Conservation (phyloP, 2,888 invertebrate species). For the Polietes domitor region DNA sequence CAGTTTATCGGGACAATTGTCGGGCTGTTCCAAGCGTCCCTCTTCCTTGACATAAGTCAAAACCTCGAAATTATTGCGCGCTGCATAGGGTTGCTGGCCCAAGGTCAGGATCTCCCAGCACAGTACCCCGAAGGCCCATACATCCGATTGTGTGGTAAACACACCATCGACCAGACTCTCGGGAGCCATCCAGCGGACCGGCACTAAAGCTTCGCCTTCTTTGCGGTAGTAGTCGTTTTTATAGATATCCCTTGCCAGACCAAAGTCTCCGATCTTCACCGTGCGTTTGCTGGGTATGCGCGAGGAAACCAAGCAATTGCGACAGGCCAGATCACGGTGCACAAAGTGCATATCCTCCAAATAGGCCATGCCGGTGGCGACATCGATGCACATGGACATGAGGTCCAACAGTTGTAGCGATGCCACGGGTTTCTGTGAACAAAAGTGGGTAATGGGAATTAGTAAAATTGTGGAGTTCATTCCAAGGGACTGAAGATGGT, state of each 20-base stretch:
- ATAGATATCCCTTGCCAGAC: conserved; percentile 97
- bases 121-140: conserved; percentile 96
- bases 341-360: conserved; percentile 98
- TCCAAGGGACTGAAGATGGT: too few relatives aligned
- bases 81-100: conserved; percentile 98
- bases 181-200: conserved; percentile 99
- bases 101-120: conserved; percentile 98
- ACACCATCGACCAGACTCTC: conserved; percentile 97
- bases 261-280: conserved; percentile 96
- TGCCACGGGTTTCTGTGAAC: conserved; percentile 83
- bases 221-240: conserved; percentile 98
- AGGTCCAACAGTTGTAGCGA: conserved; percentile 91
- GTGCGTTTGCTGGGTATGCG: conserved; percentile 83
- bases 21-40: conserved; percentile 90
- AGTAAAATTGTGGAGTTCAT: too few relatives aligned
- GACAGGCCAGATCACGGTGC: conserved; percentile 96
- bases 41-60: conserved; percentile 93
- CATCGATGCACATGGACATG: conserved; percentile 96
- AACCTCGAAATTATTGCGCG: conserved; percentile 95
- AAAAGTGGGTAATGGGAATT: too few relatives aligned
- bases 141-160: conserved; percentile 97
- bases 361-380: conserved; percentile 96
- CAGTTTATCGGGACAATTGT: conserved; percentile 91
- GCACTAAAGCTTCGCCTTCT: conserved; percentile 93
- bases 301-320: conserved; percentile 95